Evolutionary conservation across 2,888 invertebrate species (phyloP).

Genomic region (Zeuzera pyrina): DNA sequence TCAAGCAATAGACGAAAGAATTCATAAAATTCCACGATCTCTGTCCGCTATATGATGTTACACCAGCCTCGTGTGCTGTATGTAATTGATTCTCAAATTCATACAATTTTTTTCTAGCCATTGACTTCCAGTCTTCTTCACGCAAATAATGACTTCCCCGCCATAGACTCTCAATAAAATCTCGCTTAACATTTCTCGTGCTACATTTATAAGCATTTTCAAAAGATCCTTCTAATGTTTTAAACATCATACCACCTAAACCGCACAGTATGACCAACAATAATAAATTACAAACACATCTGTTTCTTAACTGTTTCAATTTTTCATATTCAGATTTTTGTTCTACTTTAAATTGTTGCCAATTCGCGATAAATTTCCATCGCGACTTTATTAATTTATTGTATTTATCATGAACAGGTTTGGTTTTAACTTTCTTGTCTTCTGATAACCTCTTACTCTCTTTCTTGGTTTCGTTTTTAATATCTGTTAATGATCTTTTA

Average conservation of each 20-base stretch:
- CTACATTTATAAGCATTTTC: conserved; percentile 92
- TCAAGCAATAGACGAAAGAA: conserved; percentile 88
- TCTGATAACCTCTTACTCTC: conserved; percentile 19
- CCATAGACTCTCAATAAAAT: conserved; percentile 90
- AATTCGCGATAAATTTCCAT: conserved; percentile 61
- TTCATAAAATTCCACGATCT: conserved; percentile 92
- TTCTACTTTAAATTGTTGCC: conserved; percentile 72
- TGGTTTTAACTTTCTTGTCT: conserved; percentile 27
- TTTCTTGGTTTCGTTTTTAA: conserved; percentile 26
- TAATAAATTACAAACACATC: conserved; percentile 79
- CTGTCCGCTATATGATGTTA: conserved; percentile 87
- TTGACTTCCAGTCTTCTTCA: conserved; percentile 92
- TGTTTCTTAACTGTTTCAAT: conserved; percentile 73
- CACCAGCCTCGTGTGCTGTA: conserved; percentile 86
- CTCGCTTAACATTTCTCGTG: conserved; percentile 87
- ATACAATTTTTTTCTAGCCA: conserved; percentile 84
- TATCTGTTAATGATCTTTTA: conserved; percentile 37
- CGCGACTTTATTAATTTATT: conserved; percentile 38
- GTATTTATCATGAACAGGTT: conserved; percentile 27
- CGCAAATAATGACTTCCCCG: conserved; percentile 84
- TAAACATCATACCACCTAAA: conserved; percentile 85
- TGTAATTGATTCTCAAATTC: conserved; percentile 91
- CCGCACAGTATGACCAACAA: conserved; percentile 82
- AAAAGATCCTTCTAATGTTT: conserved; percentile 87
- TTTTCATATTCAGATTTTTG: conserved; percentile 70